These are phyloP conservation scores for Odontomyia ornata DNA, from an alignment of 2,888 invertebrate species.

Conservation along the genomic window DNA sequence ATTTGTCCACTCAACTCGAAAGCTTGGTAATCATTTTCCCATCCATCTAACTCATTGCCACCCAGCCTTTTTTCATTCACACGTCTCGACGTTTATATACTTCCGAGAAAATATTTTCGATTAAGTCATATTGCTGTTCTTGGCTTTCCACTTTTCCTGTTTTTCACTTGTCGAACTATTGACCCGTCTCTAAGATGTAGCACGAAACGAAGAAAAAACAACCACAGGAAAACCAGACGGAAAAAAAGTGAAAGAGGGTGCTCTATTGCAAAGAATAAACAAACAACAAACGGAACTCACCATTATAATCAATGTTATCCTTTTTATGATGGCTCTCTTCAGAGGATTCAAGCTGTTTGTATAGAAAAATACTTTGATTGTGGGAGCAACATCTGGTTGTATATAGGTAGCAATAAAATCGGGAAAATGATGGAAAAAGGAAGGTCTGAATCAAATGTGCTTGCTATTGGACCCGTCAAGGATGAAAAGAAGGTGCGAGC, in stretches of 20 bases:
- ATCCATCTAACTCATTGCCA: too few relatives aligned
- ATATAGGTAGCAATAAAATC: conserved; percentile 1
- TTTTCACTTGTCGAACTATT: conserved; percentile 15
- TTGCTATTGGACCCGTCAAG: not conserved
- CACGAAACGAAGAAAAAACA: not conserved
- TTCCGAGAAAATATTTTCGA: not conserved
- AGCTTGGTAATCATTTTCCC: too few relatives aligned
- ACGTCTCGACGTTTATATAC: not conserved
- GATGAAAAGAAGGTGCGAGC: not conserved
- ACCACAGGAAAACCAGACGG: not conserved
- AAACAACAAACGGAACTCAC: conserved; percentile 8
- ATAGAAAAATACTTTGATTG: not conserved
- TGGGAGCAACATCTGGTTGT: not conserved
- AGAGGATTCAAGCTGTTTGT: not conserved
- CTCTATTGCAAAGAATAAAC: not conserved
- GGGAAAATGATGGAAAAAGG: not conserved
- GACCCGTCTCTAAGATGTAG: not conserved
- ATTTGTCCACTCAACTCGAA: too few relatives aligned
- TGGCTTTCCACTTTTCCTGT: conserved; percentile 5
- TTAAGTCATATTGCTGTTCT: conserved; percentile 1
- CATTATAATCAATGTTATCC: conserved; percentile 34
- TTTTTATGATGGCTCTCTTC: not conserved
- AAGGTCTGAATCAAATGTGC: not conserved
- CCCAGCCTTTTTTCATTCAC: not conserved
- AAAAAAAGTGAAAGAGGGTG: not conserved